phyloP scores from a whole-genome alignment of 1,140 invertebrate genomes.

The Cephus cinctus region DNA sequence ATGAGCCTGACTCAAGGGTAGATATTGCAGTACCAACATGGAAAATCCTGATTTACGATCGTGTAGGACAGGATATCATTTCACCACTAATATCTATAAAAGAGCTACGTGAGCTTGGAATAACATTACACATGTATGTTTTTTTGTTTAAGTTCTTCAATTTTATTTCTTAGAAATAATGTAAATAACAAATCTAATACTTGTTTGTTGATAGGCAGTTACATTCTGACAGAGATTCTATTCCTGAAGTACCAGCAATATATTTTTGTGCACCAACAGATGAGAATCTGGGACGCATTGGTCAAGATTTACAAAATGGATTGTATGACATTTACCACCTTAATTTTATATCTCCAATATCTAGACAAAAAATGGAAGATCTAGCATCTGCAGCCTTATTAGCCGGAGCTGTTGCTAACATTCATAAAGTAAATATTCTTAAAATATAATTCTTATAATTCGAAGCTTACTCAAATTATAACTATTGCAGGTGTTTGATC shows the following conservation, averaged over 20 bases:
- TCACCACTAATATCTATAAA: slow-evolving; percentile 95
- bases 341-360: slow-evolving; percentile 97
- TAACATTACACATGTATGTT: slow-evolving; percentile 94
- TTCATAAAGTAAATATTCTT: slow-evolving; percentile 75
- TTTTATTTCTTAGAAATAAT: slow-evolving; percentile 7
- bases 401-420: slow-evolving; percentile 82
- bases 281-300: slow-evolving; percentile 94
- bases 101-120: slow-evolving; percentile 92
- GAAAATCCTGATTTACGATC: slow-evolving; percentile 96
- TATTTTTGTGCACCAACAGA: slow-evolving; percentile 98
- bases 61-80: slow-evolving; percentile 96
- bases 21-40: slow-evolving; percentile 82
- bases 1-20: slow-evolving; percentile 74
- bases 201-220: slow-evolving; percentile 65
- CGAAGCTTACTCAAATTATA: slow-evolving; percentile 1
- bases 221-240: slow-evolving; percentile 91
- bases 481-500: slow-evolving; percentile 77
- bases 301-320: slow-evolving; percentile 87
- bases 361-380: slow-evolving; percentile 93
- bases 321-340: slow-evolving; percentile 95
- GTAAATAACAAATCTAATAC: slow-evolving; percentile 32
- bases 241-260: slow-evolving; percentile 97
- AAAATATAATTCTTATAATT: slow-evolving; percentile 4
- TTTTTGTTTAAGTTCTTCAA: slow-evolving; percentile 2
- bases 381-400: slow-evolving; percentile 89